Conservation (phyloP, 2,888 invertebrate genomes). For the Sericinus montela region DNA sequence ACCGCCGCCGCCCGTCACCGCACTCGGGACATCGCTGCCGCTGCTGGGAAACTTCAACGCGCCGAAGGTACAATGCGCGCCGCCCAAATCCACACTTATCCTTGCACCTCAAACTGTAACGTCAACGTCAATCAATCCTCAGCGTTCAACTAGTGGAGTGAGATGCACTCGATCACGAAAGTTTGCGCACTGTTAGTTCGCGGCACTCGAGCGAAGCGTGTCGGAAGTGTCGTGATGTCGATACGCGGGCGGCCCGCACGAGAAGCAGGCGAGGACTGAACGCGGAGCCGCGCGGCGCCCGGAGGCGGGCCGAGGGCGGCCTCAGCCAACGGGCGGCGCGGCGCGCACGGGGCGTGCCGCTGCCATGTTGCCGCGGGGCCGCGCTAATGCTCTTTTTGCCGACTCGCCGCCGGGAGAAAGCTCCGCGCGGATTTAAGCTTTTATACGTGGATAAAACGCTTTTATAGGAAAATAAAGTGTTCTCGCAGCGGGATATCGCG, state of each 20-base stretch:
- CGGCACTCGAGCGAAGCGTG: constrained; percentile 5
- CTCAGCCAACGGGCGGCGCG: constrained; percentile 33
- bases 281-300: constrained; percentile 29
- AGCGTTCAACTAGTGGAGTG: constrained; percentile 1
- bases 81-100: constrained; percentile 22
- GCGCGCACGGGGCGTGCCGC: constrained; percentile 28
- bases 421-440: constrained; percentile 77
- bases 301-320: constrained; percentile 38
- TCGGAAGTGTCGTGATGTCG: neutral
- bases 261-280: constrained; percentile 46
- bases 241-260: constrained; percentile 27
- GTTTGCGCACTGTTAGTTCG: constrained; percentile 21
- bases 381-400: constrained; percentile 75
- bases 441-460: constrained; percentile 79
- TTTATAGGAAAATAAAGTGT: constrained; percentile 77
- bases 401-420: constrained; percentile 70
- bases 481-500: constrained; percentile 74
- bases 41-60: constrained; percentile 20
- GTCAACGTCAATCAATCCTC: neutral
- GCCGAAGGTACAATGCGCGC: constrained; percentile 19
- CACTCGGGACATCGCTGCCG: constrained; percentile 36
- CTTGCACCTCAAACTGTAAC: neutral
- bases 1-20: constrained; percentile 32
- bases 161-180: constrained; percentile 27
- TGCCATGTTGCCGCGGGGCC: constrained; percentile 58